phyloP scores from a whole-genome alignment of 2,888 invertebrate species.

The Syritta pipiens region DNA sequence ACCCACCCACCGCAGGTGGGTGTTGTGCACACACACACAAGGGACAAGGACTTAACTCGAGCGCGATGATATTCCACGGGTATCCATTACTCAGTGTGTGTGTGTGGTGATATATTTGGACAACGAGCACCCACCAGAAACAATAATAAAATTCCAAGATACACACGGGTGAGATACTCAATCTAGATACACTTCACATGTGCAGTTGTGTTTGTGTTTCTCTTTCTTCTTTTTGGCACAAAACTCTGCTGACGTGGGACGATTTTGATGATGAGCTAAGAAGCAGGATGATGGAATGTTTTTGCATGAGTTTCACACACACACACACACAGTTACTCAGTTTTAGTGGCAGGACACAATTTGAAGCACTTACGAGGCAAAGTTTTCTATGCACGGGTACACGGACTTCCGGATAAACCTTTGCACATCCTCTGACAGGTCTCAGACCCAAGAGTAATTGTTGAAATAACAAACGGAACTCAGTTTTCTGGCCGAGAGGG shows the following conservation, averaged over 20 bases:
- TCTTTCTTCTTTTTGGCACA: too few species aligned
- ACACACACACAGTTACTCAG: too few species aligned
- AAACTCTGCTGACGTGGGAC: too few species aligned
- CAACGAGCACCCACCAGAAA: neutral
- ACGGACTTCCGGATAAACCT: too few species aligned
- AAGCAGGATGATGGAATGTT: too few species aligned
- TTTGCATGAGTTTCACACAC: too few species aligned
- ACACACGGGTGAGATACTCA: neutral
- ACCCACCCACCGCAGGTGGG: neutral
- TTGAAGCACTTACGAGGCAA: too few species aligned
- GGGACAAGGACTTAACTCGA: neutral
- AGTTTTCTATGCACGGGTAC: too few species aligned
- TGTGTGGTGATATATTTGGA: neutral
- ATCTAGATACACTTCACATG: neutral
- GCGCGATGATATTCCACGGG: neutral
- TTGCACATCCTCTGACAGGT: constrained; percentile 4
- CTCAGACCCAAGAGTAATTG: constrained; percentile 14
- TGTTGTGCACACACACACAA: neutral
- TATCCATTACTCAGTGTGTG: neutral
- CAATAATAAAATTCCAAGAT: constrained; percentile 3
- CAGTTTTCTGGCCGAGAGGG: too few species aligned
- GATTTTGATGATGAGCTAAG: too few species aligned
- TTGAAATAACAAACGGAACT: constrained; percentile 24
- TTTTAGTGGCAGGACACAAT: too few species aligned
- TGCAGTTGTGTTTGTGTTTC: too few species aligned